phyloP scores from a whole-genome alignment of 2,888 invertebrate genomes.

The Callinectes sapidus region DNA sequence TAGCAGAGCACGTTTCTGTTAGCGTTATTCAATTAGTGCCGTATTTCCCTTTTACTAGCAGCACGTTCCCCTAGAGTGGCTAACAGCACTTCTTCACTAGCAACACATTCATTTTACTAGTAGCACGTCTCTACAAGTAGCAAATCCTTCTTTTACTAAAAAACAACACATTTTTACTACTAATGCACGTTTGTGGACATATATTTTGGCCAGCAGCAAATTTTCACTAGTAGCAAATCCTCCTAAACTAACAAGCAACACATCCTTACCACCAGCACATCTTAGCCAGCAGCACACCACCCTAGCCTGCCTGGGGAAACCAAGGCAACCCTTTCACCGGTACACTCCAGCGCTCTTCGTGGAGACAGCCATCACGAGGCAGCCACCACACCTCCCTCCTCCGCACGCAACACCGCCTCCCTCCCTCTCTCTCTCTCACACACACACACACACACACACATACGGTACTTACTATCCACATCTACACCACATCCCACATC shows the following conservation, averaged over 20 bases:
- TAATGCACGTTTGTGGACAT: too few relatives aligned
- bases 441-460: constrained; percentile 1
- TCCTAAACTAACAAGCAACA: background rate
- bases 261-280: background rate
- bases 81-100: background rate
- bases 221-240: background rate
- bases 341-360: background rate
- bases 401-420: background rate
- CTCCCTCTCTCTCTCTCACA: background rate
- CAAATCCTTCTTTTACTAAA: too few relatives aligned
- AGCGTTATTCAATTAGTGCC: background rate
- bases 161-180: too few relatives aligned
- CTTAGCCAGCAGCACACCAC: background rate
- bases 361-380: background rate
- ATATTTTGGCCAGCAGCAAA: background rate
- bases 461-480: background rate
- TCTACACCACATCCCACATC: too few relatives aligned
- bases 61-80: background rate
- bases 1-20: background rate
- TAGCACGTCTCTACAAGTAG: background rate
- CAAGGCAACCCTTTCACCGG: background rate
- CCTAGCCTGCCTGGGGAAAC: background rate
- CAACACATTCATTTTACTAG: background rate
- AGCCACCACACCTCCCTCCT: background rate
- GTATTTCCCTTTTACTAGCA: background rate